Percentiles rank a stretch among this genome's conserved stretches.
Evolutionary conservation across 2,797 vertebrate genomes (phyloP).

Genomic region (Diplodus puntazzo): DNA sequence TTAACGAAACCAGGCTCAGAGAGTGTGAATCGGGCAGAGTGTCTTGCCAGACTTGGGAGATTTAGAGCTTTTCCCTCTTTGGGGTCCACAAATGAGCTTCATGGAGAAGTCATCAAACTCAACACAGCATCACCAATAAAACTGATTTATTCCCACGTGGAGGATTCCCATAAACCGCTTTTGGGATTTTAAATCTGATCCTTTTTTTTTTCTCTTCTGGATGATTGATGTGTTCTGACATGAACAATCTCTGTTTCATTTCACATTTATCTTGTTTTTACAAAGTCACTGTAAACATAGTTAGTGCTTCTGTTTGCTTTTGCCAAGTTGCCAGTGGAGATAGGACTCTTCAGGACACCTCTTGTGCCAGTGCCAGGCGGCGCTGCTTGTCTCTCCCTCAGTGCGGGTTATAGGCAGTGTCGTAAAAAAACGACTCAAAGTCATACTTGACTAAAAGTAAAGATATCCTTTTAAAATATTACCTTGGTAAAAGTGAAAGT

Average conservation of each 20-base stretch:
- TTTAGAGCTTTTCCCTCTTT: conserved; percentile 17
- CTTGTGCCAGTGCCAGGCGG: conserved; percentile 44
- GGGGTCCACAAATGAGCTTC: conserved; percentile 29
- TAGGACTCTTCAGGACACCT: conserved; percentile 40
- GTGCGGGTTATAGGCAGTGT: conserved; percentile 19
- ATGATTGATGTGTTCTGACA: conserved; percentile 55
- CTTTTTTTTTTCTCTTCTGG: conserved; percentile 21
- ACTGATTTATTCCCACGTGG: conserved; percentile 38
- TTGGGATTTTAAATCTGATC: conserved; percentile 41
- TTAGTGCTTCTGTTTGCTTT: conserved; percentile 55
- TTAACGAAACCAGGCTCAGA: conserved; percentile 29
- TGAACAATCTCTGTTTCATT: conserved; percentile 47
- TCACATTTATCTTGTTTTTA: conserved; percentile 54
- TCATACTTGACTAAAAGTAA: too few species aligned
- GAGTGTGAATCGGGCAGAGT: conserved; percentile 3
- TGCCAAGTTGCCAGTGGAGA: conserved; percentile 37
- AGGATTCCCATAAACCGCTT: conserved; percentile 36
- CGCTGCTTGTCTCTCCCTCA: conserved; percentile 33
- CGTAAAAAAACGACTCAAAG: too few species aligned
- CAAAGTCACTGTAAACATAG: conserved; percentile 60
- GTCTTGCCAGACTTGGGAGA: conserved; percentile 16
- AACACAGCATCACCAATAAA: conserved; percentile 37
- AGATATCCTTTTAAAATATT: too few species aligned
- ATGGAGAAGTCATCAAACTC: conserved; percentile 44
- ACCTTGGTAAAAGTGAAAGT: too few species aligned